Conservation (phyloP, 2,888 invertebrate genomes). For the Merodon equestris region DNA sequence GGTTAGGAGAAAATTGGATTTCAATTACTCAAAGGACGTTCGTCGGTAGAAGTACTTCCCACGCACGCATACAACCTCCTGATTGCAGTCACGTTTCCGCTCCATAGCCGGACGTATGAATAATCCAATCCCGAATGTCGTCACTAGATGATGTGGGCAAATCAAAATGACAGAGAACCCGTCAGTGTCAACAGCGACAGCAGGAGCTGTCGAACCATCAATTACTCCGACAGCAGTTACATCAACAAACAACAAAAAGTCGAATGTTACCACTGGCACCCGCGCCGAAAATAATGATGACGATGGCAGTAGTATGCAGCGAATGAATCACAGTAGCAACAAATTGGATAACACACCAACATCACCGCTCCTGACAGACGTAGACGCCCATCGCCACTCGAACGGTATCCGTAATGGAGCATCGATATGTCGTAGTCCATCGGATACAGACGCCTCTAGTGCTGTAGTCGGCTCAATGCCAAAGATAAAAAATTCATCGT, state of each 20-base stretch:
- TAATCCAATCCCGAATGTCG: conserved; percentile 34
- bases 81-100: background rate
- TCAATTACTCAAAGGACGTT: conserved; percentile 5
- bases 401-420: conserved; percentile 53
- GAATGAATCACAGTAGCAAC: conserved; percentile 41
- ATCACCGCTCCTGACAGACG: conserved; percentile 7
- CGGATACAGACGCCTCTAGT: conserved; percentile 29
- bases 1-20: background rate
- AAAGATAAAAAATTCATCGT: conserved; percentile 42
- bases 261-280: conserved; percentile 6
- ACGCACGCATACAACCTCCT: background rate
- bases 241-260: conserved; percentile 41
- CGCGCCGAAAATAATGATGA: conserved; percentile 20
- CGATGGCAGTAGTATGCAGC: conserved; percentile 29
- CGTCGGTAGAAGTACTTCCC: background rate
- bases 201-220: conserved; percentile 25
- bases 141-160: conserved; percentile 59
- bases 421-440: conserved; percentile 28
- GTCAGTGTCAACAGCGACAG: conserved; percentile 63
- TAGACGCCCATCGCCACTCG: conserved; percentile 32
- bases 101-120: conserved; percentile 70
- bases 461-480: conserved; percentile 32
- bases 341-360: conserved; percentile 42
- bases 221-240: conserved; percentile 66
- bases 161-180: conserved; percentile 66